Conservation (phyloP, 2,888 invertebrate genomes). For the Drosophila peninsularis region DNA sequence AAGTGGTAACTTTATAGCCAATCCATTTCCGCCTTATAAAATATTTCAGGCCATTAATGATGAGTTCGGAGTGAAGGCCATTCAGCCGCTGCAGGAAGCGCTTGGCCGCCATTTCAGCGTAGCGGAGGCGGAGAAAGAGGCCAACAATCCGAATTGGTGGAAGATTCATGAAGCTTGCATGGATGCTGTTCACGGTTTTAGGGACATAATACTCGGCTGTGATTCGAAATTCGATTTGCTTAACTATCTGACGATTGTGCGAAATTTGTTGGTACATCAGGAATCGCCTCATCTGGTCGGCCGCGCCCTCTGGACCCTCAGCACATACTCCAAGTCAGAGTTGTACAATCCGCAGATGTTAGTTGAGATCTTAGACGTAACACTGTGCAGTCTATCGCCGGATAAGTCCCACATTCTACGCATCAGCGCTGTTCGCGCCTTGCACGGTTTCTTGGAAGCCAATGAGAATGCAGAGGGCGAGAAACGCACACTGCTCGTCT, state of each 20-base stretch:
- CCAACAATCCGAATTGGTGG: conserved; percentile 87
- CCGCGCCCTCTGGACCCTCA: conserved; percentile 83
- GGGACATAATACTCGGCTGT: conserved; percentile 83
- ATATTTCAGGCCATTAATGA: conserved; percentile 84
- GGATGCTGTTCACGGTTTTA: conserved; percentile 87
- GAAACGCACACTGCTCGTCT: conserved; percentile 83
- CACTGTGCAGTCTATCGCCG: conserved; percentile 78
- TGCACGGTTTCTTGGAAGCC: conserved; percentile 85
- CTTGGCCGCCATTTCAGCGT: conserved; percentile 87
- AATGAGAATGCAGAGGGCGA: conserved; percentile 85
- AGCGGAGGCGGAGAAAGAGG: conserved; percentile 85
- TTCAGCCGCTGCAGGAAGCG: conserved; percentile 86
- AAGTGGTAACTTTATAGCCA: not conserved
- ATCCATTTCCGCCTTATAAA: not conserved
- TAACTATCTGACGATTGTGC: conserved; percentile 83
- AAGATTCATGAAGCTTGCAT: conserved; percentile 89
- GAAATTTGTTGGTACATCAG: conserved; percentile 82
- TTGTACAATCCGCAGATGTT: conserved; percentile 83
- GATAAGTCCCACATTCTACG: conserved; percentile 83
- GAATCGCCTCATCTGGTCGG: conserved; percentile 83
- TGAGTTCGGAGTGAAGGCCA: conserved; percentile 86
- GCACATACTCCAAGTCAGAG: conserved; percentile 83
- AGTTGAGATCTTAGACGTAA: conserved; percentile 82
- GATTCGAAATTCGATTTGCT: conserved; percentile 83
- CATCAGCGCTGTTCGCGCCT: conserved; percentile 82